Base-by-base conservation (phyloP, 2,888 invertebrate species). In the Dryadula phaetusa region DNA sequence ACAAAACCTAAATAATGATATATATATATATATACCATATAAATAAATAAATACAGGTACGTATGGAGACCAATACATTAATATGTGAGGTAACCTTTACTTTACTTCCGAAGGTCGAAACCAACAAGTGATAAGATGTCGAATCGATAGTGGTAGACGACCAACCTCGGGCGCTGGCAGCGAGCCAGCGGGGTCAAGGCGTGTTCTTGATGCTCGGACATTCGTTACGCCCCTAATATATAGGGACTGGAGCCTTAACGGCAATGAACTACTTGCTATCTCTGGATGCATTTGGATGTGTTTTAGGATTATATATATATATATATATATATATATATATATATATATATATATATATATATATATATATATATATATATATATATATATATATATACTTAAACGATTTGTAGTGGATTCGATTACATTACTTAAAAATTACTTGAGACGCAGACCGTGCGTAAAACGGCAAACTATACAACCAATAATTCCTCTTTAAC, bases 91-190 rank as follows among this genome's bases (percentile, higher is more conserved):
- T 10, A 56, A 56, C 56, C 56, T 40, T 56, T n/a, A 40, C 22
- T 56, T 40, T 56, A 37, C 40, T 20, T 22, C n/a, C 20, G 46
- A 60, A 25, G 61, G 54, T 64, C 60, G 34, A 12, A 58, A 64
- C 67, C 67, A 63, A 65, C 67, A 69, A 70, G 64, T 71, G 71
- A 70, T 67, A 65, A 60, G 62, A 70, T 32, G 44, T 64, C 34
- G 49, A 66, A 71, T 71, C 71, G 70, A 71, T 71, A 70, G 14
- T 32, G 32, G 40, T 34, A 40, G 52, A 40, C 61, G 63, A 8
- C 37, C 25, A 53, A 40, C 62, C 66, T 66, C 62, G 52, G 28
- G 10, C 25, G 32, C 61, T 70, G 70, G 68, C 70, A 52, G 34
- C 47, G 25, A 16, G 65, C 70, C 70, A 70, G 66, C 62, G 53